Evolutionary conservation across 2,888 invertebrate genomes (phyloP), one percentile per base, ranked within the genome.

Genomic region (Bellardia pandia): DNA sequence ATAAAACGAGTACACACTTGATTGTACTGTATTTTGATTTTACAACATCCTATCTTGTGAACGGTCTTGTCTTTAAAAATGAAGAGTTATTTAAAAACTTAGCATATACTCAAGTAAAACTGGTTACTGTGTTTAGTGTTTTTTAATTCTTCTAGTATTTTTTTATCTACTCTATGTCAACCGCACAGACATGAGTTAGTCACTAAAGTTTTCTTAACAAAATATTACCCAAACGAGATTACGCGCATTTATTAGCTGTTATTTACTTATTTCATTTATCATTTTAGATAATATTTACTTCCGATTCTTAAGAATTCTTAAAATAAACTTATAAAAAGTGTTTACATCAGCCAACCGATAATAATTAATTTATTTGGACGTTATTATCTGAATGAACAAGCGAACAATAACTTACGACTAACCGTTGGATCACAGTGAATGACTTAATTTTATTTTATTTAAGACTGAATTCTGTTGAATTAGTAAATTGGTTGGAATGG

Each of bases 231-330:
- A 71, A 71, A 11, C n/a, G 16, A 69, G 69, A 64, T 80, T 72
- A 58, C 45, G 33, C 68, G 69, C 51, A 30, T 76, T 68, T 23
- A 51, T 33, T 23, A 62, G 11, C 48, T 75, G 9, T 51, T 66
- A n/a, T 45, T 69, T 42, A 81, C 45, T 68, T 75, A 30, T 68
- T 76, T 64, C 51, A 66, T 81, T 45, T 76, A 68, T 68, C 23
- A 68, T 30, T 42, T 56, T 9, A 75, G 77, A 86, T 64, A 81
- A 80, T 68, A 74, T 66, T 80, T 58, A 69, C 77, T 87, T 84
- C 84, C 86, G 80, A 80, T 86, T 51, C 40, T 83, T 53, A 23
- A 79, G 14, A 76, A 48, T 48, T 69, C 14, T 71, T 64, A 14
- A 78, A 78, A 82, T 42, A 40, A 72, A 48, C 68, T 14, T 45